phyloP scores from a whole-genome alignment of 2,888 invertebrate species.

The Hypolimnas misippus region DNA sequence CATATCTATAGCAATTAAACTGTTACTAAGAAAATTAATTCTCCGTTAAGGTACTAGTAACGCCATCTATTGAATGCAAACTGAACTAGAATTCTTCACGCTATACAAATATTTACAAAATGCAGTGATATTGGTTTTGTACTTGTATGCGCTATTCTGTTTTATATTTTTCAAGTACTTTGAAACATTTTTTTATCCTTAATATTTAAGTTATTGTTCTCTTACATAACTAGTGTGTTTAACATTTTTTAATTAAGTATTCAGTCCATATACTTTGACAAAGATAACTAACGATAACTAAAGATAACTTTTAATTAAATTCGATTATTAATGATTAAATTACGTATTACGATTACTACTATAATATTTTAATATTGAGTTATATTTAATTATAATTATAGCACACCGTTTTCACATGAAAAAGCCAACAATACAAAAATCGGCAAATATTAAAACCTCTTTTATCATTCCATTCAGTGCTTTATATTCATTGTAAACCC shows the following conservation, averaged over 20 bases:
- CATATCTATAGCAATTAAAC: too few species aligned
- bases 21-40: not conserved
- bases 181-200: not conserved
- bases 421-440: not conserved
- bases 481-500: conserved; percentile 45
- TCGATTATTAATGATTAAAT: too few species aligned
- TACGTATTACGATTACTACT: too few species aligned
- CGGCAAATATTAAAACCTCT: conserved; percentile 19
- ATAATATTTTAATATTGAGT: too few species aligned
- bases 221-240: not conserved
- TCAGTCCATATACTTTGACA: too few species aligned
- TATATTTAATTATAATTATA: too few species aligned
- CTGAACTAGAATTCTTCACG: conserved; percentile 8
- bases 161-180: not conserved
- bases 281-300: too few species aligned
- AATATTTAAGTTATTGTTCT: too few species aligned
- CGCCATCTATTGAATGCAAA: conserved; percentile 38
- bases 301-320: not conserved
- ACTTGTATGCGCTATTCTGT: too few species aligned
- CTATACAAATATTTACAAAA: not conserved
- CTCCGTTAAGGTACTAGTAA: conserved; percentile 7
- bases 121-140: not conserved
- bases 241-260: too few species aligned
- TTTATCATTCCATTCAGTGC: conserved; percentile 40
- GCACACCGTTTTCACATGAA: not conserved